phyloP scores from a whole-genome alignment of 1,140 invertebrate genomes.

The Zaprionus capensis region DNA sequence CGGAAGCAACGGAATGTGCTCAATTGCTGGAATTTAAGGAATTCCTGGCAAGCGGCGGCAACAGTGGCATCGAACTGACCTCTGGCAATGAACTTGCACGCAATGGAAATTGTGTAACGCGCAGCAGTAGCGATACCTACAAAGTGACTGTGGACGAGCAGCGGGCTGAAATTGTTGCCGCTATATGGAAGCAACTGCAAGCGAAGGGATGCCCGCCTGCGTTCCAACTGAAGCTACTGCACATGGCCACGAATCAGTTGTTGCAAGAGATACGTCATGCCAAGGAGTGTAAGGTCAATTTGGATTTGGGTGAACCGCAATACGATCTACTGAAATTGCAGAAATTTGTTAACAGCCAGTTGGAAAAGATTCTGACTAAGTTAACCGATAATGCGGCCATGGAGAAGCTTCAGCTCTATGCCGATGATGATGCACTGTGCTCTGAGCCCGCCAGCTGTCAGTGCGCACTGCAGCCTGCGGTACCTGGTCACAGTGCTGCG shows the following conservation, averaged over 20 bases:
- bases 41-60: constrained; percentile 45
- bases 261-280: constrained; percentile 57
- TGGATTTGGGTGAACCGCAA: constrained; percentile 35
- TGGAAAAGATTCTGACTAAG: constrained; percentile 66
- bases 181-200: constrained; percentile 65
- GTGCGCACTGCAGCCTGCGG: constrained; percentile 2
- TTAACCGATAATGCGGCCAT: constrained; percentile 68
- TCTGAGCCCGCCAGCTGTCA: background rate
- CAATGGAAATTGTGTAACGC: constrained; percentile 66
- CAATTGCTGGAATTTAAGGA: constrained; percentile 63
- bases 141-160: constrained; percentile 62
- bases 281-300: constrained; percentile 71
- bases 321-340: constrained; percentile 78
- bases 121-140: constrained; percentile 73
- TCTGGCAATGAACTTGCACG: constrained; percentile 38
- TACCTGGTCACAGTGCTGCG: constrained; percentile 29
- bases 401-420: constrained; percentile 58
- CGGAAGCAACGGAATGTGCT: constrained; percentile 52
- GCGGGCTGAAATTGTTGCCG: constrained; percentile 59
- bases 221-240: constrained; percentile 64
- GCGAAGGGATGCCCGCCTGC: constrained; percentile 53
- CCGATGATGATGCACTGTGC: constrained; percentile 42
- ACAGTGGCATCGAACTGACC: constrained; percentile 35
- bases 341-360: constrained; percentile 60
- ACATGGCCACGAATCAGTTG: constrained; percentile 43